Evolutionary conservation across 1,140 invertebrate genomes (phyloP).

Genomic region (Epicauta chinensis): DNA sequence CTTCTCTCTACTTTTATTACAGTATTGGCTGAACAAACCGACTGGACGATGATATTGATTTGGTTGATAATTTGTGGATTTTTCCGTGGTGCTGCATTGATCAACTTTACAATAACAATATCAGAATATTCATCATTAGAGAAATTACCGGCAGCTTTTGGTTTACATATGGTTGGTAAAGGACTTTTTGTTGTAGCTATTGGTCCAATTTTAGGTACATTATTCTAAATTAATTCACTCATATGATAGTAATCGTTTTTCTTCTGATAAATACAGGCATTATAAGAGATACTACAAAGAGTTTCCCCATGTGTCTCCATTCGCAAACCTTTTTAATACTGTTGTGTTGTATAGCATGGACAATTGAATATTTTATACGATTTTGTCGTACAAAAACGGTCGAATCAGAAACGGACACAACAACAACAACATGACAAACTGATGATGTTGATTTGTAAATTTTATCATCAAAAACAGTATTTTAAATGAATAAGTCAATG

Average conservation of each 20-base stretch:
- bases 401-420: conserved; percentile 28
- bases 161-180: conserved; percentile 69
- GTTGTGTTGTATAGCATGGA: conserved; percentile 60
- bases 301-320: conserved; percentile 64
- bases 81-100: conserved; percentile 63
- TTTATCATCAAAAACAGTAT: too few relatives aligned
- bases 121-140: conserved; percentile 66
- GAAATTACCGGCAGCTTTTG: conserved; percentile 67
- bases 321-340: conserved; percentile 62
- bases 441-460: background rate
- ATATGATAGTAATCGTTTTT: background rate
- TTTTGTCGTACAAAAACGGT: conserved; percentile 22
- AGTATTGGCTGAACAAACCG: conserved; percentile 61
- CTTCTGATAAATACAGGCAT: conserved; percentile 49
- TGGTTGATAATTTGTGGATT: conserved; percentile 65
- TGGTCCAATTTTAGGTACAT: conserved; percentile 65
- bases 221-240: background rate
- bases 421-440: conserved; percentile 38
- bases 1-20: conserved; percentile 33
- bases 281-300: conserved; percentile 60
- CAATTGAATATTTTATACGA: conserved; percentile 54
- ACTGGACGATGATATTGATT: conserved; percentile 57
- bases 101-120: conserved; percentile 67
- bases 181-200: conserved; percentile 61
- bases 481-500: too few relatives aligned